Evolutionary conservation across 2,797 vertebrate genomes (phyloP), one percentile per base, ranked within the genome.

Genomic region (Hyperoplus lanceolatus): DNA sequence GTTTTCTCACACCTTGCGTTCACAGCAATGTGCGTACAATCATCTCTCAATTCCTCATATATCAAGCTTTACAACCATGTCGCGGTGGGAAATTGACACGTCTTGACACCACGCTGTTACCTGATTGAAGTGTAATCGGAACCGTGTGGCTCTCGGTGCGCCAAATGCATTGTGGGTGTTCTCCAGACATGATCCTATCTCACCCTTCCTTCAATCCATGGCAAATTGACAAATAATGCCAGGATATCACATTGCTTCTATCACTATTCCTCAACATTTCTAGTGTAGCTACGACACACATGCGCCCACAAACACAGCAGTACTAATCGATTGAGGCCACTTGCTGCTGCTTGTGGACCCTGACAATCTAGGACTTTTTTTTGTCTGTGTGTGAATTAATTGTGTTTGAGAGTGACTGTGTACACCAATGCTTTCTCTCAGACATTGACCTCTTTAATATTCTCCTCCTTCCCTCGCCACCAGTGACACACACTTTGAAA

Each of bases 221-320:
- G 80, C 81, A 90, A 93, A 94, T 93, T 91, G 92, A 91, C 87
- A 92, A 94, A 93, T 93, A 92, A 91, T 88, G 84, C 89, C 82
- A 81, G 92, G 90, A 91, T 91, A 92, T 93, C 90, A 55, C 83
- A 91, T 91, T 90, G 81, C 86, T 81, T 82, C 84, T 77, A 79
- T 82, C 67, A 42, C 82, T 73, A 15, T 81, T 72, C 65, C 77
- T 87, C 74, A 73, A 85, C 80, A 64, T 84, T 85, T 80, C 70
- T 71, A 70, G 72, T 29, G 21, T 63, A n/a, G 70, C 78, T 67
- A 68, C 0, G 48, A 6, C 53, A 21, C 75, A 38, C 57, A 13
- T 46, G 41, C 50, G 42, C 29, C 39, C 38, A 50, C 39, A 59
- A 63, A 59, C 51, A 56, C 77, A 43, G 82, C 79, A 65, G 79